Conservation (phyloP, 2,888 invertebrate genomes). For the Iphiclides podalirius region DNA sequence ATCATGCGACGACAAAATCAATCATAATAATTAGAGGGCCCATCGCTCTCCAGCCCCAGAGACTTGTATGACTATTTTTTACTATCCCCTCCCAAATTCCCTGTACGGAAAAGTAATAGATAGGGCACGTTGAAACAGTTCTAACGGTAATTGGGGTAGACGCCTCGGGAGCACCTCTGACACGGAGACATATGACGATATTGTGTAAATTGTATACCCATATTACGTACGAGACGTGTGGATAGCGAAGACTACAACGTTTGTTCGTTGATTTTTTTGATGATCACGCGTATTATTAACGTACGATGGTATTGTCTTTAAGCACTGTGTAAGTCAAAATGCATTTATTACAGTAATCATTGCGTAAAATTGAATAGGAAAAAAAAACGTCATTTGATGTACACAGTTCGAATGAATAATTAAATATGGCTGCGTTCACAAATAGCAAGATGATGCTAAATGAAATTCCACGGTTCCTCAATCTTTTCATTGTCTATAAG, state of each 20-base stretch:
- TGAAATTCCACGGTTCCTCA: too few relatives aligned
- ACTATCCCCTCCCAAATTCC: conserved; percentile 53
- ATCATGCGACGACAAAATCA: conserved; percentile 36
- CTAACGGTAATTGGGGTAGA: conserved; percentile 67
- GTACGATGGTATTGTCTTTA: too few relatives aligned
- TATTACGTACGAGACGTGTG: conserved; percentile 43
- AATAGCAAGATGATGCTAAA: too few relatives aligned
- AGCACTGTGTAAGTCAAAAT: too few relatives aligned
- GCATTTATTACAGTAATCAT: too few relatives aligned
- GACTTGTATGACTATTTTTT: conserved; percentile 56
- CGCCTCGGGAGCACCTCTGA: conserved; percentile 56
- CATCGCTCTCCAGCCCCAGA: conserved; percentile 23
- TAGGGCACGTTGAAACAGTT: conserved; percentile 65
- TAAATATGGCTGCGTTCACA: too few relatives aligned
- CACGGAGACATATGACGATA: conserved; percentile 69
- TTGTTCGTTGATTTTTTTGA: too few relatives aligned
- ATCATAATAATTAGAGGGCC: conserved; percentile 57
- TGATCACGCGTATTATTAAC: conserved; percentile 1
- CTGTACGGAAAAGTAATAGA: conserved; percentile 63
- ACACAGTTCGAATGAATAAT: too few relatives aligned
- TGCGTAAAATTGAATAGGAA: too few relatives aligned
- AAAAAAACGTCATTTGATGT: too few relatives aligned
- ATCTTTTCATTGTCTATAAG: too few relatives aligned
- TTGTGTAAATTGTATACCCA: conserved; percentile 66
- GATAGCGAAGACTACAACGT: neutral